Evolutionary conservation across 92 coral and sea anemone genomes (phyloP).

Genomic region (Umimayanthus chanpuru): DNA sequence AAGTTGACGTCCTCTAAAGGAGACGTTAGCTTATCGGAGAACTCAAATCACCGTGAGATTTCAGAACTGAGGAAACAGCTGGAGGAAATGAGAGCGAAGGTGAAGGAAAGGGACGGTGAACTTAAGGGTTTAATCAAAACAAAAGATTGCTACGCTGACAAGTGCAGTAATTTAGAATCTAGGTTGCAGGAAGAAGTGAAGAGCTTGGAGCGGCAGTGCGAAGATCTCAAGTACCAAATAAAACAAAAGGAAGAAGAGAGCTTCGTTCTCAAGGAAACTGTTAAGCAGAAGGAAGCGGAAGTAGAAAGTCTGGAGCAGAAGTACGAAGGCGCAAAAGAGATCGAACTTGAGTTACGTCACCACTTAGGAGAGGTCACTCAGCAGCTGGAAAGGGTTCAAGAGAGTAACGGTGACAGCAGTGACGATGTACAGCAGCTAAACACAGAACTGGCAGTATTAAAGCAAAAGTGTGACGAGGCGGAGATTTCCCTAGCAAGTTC

Average conservation of each 20-base stretch:
- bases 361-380: conserved; percentile 85
- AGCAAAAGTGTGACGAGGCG: conserved; percentile 1
- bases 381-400: conserved; percentile 64
- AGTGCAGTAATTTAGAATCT: conserved; percentile 34
- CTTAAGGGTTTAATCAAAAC: conserved; percentile 16
- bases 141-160: conserved; percentile 41
- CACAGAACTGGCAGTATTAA: conserved; percentile 2
- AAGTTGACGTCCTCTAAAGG: conserved; percentile 33
- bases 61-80: conserved; percentile 48
- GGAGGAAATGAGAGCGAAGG: conserved; percentile 40
- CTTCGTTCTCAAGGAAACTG: conserved; percentile 59
- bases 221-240: conserved; percentile 67
- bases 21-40: not conserved
- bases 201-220: conserved; percentile 56
- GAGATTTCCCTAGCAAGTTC: conserved; percentile 1
- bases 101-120: conserved; percentile 46
- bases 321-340: conserved; percentile 67
- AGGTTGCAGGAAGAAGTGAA: conserved; percentile 53
- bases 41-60: conserved; percentile 42
- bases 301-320: conserved; percentile 64
- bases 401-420: conserved; percentile 7
- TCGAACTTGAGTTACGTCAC: conserved; percentile 82
- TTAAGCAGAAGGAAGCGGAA: conserved; percentile 56
- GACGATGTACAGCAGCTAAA: conserved; percentile 28
- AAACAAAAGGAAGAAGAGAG: conserved; percentile 82